Percentiles rank a stretch among this genome's conserved stretches.
These are phyloP conservation scores for Phylloscopus trochilus DNA, from an alignment of 2,113 vertebrate genomes.

Conservation along the genomic window DNA sequence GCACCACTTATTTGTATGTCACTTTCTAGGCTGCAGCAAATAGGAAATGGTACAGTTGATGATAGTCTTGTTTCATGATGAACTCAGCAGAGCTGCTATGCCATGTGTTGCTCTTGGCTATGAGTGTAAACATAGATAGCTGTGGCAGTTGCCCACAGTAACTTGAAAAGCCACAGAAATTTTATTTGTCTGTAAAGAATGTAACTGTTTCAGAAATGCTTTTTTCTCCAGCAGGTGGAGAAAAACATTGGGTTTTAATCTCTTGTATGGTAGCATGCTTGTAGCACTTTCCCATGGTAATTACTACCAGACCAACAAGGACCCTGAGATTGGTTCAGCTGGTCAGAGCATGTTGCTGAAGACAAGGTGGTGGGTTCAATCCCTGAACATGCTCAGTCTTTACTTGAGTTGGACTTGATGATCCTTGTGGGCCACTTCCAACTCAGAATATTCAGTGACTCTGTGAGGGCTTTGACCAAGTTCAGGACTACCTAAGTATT, in stretches of 20 bases:
- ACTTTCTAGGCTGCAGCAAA: not conserved
- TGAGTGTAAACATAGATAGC: not conserved
- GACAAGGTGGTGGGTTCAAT: not conserved
- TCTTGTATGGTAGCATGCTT: not conserved
- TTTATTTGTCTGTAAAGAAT: not conserved
- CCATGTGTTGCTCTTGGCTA: not conserved
- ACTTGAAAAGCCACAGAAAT: not conserved
- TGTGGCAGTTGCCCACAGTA: not conserved
- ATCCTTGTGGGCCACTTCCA: not conserved
- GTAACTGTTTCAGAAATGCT: not conserved
- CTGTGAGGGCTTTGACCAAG: not conserved
- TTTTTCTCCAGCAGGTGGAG: not conserved
- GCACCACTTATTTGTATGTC: not conserved
- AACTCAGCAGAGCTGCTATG: not conserved
- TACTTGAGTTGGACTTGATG: not conserved
- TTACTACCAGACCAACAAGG: not conserved
- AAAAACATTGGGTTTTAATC: not conserved
- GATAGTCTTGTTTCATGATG: not conserved
- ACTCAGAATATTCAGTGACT: not conserved
- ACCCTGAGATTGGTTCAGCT: not conserved
- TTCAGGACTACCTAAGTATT: not conserved
- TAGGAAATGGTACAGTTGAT: not conserved
- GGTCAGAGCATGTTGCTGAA: not conserved
- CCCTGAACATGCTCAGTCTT: not conserved
- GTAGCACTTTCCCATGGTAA: not conserved